Conservation (phyloP, 2,888 invertebrate species). For the Apodemia hepburni region DNA sequence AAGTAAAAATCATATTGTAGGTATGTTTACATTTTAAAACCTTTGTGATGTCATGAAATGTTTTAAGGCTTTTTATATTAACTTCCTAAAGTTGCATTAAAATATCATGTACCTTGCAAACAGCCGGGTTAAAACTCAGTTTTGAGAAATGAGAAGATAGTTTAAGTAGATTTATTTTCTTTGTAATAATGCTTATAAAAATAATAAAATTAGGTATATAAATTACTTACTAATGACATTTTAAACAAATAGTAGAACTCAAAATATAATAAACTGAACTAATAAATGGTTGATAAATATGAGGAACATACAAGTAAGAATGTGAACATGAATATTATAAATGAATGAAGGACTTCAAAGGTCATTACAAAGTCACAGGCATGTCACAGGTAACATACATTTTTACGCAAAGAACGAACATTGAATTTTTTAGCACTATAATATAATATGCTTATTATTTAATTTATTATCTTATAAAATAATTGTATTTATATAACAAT, state of each 20-base stretch:
- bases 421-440: neutral
- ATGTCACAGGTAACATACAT: neutral
- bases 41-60: no score
- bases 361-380: constrained; percentile 8
- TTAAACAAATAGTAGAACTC: constrained; percentile 12
- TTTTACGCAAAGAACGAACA: neutral
- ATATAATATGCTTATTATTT: neutral
- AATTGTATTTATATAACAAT: neutral
- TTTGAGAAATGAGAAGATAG: no score
- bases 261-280: neutral
- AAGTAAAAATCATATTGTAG: no score
- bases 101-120: no score
- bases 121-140: no score
- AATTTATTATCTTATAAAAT: neutral
- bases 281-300: neutral
- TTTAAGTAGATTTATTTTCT: no score
- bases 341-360: constrained; percentile 9
- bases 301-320: neutral
- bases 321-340: neutral
- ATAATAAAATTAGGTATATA: neutral
- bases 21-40: no score
- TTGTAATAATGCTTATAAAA: no score
- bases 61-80: no score
- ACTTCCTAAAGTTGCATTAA: no score
- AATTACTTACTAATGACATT: constrained; percentile 4